Evolutionary conservation across 2,113 vertebrate genomes (phyloP).

Genomic region (Pluvialis apricaria): DNA sequence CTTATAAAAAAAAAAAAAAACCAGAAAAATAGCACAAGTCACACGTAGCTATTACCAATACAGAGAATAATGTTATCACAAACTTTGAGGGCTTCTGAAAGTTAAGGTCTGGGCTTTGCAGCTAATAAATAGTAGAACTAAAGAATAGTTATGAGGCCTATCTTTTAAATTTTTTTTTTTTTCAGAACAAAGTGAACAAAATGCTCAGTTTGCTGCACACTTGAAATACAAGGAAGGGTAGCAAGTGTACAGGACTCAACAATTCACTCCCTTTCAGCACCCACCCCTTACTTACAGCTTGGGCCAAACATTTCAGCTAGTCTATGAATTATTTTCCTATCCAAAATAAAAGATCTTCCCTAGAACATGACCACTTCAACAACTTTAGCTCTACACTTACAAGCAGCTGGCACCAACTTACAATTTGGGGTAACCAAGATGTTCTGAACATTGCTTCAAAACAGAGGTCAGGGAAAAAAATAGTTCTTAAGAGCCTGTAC

Average conservation of each 20-base stretch:
- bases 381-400: not conserved
- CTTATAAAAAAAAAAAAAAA: not conserved
- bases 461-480: not conserved
- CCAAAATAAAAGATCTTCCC: not conserved
- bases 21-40: not conserved
- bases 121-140: not conserved
- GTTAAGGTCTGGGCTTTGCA: not conserved
- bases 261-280: not conserved
- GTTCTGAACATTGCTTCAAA: not conserved
- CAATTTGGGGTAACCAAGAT: not conserved
- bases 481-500: not conserved
- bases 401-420: not conserved
- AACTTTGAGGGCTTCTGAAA: not conserved
- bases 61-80: not conserved
- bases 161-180: not conserved
- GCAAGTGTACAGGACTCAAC: not conserved
- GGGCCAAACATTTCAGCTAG: not conserved
- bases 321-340: not conserved
- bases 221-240: not conserved
- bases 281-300: not conserved
- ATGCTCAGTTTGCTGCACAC: not conserved
- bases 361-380: not conserved
- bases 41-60: not conserved
- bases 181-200: not conserved
- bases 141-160: not conserved